Conservation (phyloP, 2,888 invertebrate species). For the Nomada ferruginata region DNA sequence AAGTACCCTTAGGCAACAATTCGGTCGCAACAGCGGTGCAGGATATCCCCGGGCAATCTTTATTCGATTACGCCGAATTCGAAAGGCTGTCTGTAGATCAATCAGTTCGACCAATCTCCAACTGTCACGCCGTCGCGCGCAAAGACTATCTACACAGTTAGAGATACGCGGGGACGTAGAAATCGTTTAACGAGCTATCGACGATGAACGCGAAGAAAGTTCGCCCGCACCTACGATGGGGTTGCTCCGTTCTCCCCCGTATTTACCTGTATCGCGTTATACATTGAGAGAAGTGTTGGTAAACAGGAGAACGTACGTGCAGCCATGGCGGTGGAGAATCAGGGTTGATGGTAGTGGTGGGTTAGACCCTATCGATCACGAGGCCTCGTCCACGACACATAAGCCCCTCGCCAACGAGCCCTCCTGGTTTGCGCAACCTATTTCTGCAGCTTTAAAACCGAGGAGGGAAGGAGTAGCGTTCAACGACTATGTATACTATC, state of each 20-base stretch:
- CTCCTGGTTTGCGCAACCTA: constrained; percentile 66
- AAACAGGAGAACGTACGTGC: constrained; percentile 47
- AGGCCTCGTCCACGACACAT: constrained; percentile 72
- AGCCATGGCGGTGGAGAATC: constrained; percentile 46
- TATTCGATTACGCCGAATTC: neutral
- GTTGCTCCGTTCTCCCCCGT: constrained; percentile 32
- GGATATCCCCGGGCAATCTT: neutral
- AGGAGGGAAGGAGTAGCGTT: constrained; percentile 24
- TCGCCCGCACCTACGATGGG: constrained; percentile 7
- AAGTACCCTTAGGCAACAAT: neutral
- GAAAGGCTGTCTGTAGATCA: too few species aligned
- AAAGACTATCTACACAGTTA: neutral
- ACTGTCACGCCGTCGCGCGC: neutral
- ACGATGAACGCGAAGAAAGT: constrained; percentile 53
- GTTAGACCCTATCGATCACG: constrained; percentile 77
- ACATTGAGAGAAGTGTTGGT: constrained; percentile 56
- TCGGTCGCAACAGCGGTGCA: neutral
- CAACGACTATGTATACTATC: neutral
- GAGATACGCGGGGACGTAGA: neutral
- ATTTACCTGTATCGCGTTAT: constrained; percentile 64
- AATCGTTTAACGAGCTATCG: constrained; percentile 46
- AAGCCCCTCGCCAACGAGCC: constrained; percentile 59
- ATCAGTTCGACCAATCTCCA: neutral
- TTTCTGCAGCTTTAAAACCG: constrained; percentile 70
- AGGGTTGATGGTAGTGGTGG: constrained; percentile 50